These are phyloP conservation scores for Microtus pennsylvanicus DNA, from an alignment of 2,113 vertebrate genomes.

Conservation along the genomic window DNA sequence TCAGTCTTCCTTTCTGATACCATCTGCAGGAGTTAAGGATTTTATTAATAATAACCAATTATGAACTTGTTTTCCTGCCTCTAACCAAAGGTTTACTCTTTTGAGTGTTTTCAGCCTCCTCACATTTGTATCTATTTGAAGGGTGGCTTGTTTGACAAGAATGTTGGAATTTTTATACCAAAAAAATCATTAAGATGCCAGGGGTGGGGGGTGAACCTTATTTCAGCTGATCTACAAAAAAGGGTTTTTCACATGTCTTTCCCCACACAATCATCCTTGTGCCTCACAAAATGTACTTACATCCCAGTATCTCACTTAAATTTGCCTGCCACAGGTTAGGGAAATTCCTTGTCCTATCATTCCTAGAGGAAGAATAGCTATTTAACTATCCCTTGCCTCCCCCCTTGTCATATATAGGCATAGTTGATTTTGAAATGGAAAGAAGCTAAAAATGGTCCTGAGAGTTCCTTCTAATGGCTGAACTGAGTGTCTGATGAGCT, in stretches of 20 bases:
- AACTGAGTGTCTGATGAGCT: constrained; percentile 27
- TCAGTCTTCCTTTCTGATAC: neutral
- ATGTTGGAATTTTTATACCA: neutral
- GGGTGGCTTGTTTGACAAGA: constrained; percentile 62
- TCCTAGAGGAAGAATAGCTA: neutral
- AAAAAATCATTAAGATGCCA: constrained; percentile 40
- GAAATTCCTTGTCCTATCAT: constrained; percentile 22
- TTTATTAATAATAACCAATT: constrained; percentile 62
- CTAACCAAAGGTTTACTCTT: constrained; percentile 44
- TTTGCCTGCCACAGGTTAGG: neutral
- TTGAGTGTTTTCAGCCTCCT: constrained; percentile 27
- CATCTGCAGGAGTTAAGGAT: neutral
- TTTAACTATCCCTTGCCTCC: constrained; percentile 3
- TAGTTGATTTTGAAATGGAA: constrained; percentile 18
- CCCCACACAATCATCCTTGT: constrained; percentile 25
- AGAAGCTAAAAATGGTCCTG: constrained; percentile 4
- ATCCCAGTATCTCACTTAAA: neutral
- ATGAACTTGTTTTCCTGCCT: neutral
- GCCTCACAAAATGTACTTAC: neutral
- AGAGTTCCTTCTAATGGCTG: constrained; percentile 30
- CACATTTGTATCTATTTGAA: constrained; percentile 27
- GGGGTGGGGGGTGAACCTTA: neutral
- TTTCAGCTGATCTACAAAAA: neutral
- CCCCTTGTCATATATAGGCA: neutral
- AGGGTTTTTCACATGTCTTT: neutral